Conservation (phyloP, 2,797 vertebrate genomes). For the Intellagama lesueurii region DNA sequence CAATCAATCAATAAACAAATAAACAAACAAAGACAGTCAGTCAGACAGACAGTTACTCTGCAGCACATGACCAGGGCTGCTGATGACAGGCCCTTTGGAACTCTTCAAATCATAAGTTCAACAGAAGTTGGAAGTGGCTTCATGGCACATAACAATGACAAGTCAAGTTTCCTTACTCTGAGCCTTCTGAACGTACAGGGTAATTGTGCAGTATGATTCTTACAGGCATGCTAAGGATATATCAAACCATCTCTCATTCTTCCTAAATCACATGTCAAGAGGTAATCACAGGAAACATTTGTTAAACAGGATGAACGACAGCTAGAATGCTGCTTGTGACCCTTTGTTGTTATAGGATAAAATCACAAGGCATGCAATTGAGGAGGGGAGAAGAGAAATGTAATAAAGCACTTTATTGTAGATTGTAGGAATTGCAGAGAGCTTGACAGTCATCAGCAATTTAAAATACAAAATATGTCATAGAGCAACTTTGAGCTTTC, state of each 20-base stretch:
- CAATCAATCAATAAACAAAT: too few relatives aligned
- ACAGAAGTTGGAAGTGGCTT: too few relatives aligned
- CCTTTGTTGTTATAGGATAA: conserved; percentile 1
- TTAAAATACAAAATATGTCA: conserved; percentile 12
- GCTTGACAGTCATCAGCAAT: neutral
- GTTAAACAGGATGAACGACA: neutral
- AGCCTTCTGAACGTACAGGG: neutral
- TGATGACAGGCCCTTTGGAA: too few relatives aligned
- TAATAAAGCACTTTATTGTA: conserved; percentile 7
- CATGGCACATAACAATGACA: too few relatives aligned
- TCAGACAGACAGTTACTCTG: too few relatives aligned
- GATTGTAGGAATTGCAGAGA: neutral
- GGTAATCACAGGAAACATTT: neutral
- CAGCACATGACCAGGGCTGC: too few relatives aligned
- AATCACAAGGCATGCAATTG: neutral
- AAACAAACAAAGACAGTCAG: too few relatives aligned
- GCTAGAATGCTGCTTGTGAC: neutral
- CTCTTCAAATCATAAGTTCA: too few relatives aligned
- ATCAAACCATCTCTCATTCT: neutral
- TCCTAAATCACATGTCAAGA: neutral
- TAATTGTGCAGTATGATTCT: neutral
- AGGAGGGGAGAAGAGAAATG: neutral
- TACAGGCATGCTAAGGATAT: neutral
- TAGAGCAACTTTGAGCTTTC: neutral
- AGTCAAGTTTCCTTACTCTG: neutral